phyloP scores from a whole-genome alignment of 2,797 vertebrate genomes.

The Sternotherus odoratus region DNA sequence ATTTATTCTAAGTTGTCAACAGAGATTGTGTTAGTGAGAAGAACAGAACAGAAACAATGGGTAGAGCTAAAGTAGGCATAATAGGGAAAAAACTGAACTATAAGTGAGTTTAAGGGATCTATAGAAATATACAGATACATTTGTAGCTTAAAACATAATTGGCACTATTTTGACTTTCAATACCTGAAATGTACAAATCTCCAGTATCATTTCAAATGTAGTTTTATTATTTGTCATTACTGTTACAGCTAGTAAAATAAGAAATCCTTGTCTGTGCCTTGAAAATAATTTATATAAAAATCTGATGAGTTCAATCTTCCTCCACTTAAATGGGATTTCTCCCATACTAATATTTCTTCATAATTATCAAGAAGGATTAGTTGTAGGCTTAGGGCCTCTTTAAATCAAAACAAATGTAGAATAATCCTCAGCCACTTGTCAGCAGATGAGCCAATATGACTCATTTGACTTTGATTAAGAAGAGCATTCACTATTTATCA shows the following conservation, averaged over 20 bases:
- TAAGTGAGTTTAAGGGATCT: background rate
- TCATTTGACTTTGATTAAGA: background rate
- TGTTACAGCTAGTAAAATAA: background rate
- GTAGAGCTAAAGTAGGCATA: background rate
- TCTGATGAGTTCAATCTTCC: background rate
- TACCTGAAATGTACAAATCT: background rate
- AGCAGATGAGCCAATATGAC: slow-evolving; percentile 4
- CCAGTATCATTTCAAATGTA: background rate
- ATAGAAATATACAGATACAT: background rate
- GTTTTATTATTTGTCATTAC: background rate
- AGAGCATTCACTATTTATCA: background rate
- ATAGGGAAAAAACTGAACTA: background rate
- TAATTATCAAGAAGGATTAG: background rate
- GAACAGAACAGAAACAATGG: background rate
- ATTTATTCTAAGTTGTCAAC: background rate
- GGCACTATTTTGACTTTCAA: background rate
- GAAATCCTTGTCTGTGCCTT: background rate
- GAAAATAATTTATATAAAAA: background rate
- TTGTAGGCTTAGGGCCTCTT: background rate
- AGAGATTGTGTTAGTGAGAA: background rate
- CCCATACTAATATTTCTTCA: background rate
- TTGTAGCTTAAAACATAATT: background rate
- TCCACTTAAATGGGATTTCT: background rate
- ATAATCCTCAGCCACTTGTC: background rate
- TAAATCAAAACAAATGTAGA: background rate